Evolutionary conservation across 2,113 vertebrate species (phyloP).

Genomic region (Thunnus thynnus): DNA sequence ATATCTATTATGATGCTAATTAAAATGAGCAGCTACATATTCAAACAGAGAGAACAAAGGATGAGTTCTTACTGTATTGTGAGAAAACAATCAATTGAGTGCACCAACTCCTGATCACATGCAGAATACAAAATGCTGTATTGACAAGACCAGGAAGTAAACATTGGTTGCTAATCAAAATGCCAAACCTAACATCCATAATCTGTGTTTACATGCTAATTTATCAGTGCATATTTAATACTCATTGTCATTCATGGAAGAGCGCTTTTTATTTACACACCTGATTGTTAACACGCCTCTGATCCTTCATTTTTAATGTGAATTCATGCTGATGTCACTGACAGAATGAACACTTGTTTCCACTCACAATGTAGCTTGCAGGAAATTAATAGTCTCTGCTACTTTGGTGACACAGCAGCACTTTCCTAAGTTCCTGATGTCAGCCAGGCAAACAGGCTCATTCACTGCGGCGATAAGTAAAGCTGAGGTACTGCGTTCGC

Average conservation of each 20-base stretch:
- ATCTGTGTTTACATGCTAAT: constrained; percentile 21
- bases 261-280: constrained; percentile 6
- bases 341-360: constrained; percentile 45
- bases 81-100: constrained; percentile 3
- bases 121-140: neutral
- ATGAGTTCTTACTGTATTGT: neutral
- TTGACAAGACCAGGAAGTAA: constrained; percentile 19
- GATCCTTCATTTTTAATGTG: constrained; percentile 28
- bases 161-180: constrained; percentile 38
- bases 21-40: neutral
- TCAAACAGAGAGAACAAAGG: neutral
- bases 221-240: constrained; percentile 29
- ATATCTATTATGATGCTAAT: neutral
- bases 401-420: constrained; percentile 56
- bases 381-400: constrained; percentile 51
- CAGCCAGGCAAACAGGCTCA: constrained; percentile 51
- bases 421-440: constrained; percentile 45
- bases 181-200: constrained; percentile 12
- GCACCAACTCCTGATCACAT: neutral
- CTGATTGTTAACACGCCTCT: constrained; percentile 1
- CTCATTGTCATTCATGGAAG: constrained; percentile 23
- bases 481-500: constrained; percentile 40
- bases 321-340: constrained; percentile 20
- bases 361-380: constrained; percentile 29
- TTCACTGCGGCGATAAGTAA: constrained; percentile 42